Base-by-base conservation (phyloP, 2,888 invertebrate species). In the Galerucella calmariensis region DNA sequence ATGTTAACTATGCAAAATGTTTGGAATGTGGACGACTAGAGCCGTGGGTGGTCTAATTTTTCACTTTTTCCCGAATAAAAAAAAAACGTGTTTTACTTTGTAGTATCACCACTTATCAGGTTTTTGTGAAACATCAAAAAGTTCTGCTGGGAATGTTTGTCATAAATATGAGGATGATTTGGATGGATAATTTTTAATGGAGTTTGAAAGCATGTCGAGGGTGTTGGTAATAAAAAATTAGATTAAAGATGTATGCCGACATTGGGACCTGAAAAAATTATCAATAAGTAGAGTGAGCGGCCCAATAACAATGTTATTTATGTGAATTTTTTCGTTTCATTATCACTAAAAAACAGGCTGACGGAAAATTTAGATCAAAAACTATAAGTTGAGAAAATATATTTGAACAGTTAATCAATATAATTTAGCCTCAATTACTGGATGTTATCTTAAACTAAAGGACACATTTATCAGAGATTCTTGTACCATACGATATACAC, bases 21-120 rank as follows among this genome's bases (percentile, higher is more conserved):
- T 63, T 58, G 65, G 69, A 71, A 73, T 69, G 48, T 59, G 59
- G n/a, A 44, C 27, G 46, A 14, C 48, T 69, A 9, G 56, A 66
- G 6, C 10, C 20, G 77, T 80, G 82, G 80, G 81, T 81, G 82
- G 81, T 69, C 81, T 79, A 74, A 77, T 81, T 74, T 76, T 70
- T 79, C 77, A 77, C 58, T 59, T 72, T 74, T 48, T 68, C 62
- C 61, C 53, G 75, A 65, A 67, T 75, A 46, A 62, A 67, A 72
- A 72, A n/a, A 69, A 69, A 59, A 41, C 35, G 14, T 56, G 63
- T 66, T 72, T 67, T 16, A 67, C 53, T 53, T 63, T 63, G 53
- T 66, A 71, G 66, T 71, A 71, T 58, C 71, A 66, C 48, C 72
- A 72, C 72, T 72, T 72, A 72, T 66, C 72, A 58, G 48, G 58